Percentiles rank a stretch among this genome's conserved stretches.
Conservation (phyloP, 2,797 vertebrate species). For the Lutjanus campechanus region DNA sequence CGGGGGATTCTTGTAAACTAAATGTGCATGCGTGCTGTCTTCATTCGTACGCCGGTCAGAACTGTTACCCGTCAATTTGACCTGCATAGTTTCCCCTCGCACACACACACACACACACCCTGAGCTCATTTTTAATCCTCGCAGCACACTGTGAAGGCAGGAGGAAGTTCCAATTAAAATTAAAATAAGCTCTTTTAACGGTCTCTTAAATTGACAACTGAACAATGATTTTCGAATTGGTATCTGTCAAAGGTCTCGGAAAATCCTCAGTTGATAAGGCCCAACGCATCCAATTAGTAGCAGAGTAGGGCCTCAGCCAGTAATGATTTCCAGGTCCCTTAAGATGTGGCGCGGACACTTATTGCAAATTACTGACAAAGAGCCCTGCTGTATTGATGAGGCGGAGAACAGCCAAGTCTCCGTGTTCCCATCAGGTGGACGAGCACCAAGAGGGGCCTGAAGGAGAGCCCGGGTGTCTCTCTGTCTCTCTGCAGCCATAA, state of each 20-base stretch:
- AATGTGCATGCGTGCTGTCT: constrained; percentile 76
- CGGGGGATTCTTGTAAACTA: constrained; percentile 82
- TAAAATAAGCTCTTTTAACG: constrained; percentile 97
- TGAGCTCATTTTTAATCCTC: constrained; percentile 76
- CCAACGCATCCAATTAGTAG: constrained; percentile 99
- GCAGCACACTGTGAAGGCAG: constrained; percentile 82
- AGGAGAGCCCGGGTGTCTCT: constrained; percentile 57
- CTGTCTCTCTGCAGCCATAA: constrained; percentile 62
- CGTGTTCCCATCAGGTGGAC: constrained; percentile 93
- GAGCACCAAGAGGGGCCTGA: constrained; percentile 85
- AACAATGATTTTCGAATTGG: constrained; percentile 99
- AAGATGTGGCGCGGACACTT: constrained; percentile 95
- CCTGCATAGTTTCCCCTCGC: constrained; percentile 78
- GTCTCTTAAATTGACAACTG: constrained; percentile 99
- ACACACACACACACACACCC: constrained; percentile 44
- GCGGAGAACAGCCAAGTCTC: constrained; percentile 89
- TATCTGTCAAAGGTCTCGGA: constrained; percentile 99
- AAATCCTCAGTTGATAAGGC: constrained; percentile 99
- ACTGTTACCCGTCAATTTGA: constrained; percentile 83
- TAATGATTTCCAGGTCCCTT: constrained; percentile 97
- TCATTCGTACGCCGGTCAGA: constrained; percentile 79
- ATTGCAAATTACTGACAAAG: constrained; percentile 99
- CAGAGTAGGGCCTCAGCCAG: constrained; percentile 91
- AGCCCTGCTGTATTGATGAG: constrained; percentile 95
- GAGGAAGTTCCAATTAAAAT: constrained; percentile 96